phyloP scores from a whole-genome alignment of 1,140 invertebrate genomes.

The Gryon sp. region DNA sequence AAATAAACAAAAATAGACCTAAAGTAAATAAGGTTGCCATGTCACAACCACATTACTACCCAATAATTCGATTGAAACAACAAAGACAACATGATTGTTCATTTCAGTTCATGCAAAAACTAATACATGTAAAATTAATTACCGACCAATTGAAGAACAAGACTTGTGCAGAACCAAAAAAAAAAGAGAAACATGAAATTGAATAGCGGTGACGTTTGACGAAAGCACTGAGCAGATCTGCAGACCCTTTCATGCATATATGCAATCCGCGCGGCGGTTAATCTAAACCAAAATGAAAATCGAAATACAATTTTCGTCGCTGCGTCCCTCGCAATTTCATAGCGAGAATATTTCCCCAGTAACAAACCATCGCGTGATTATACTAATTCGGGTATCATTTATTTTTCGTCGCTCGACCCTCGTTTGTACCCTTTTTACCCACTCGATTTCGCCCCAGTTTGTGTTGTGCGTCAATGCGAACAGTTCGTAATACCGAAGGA shows the following conservation, averaged over 20 bases:
- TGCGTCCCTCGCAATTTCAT: conserved; percentile 67
- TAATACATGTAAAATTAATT: no score
- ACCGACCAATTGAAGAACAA: no score
- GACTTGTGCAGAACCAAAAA: no score
- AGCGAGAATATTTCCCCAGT: conserved; percentile 71
- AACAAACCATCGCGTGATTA: conserved; percentile 77
- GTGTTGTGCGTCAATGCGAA: no score
- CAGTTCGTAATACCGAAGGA: conserved; percentile 25
- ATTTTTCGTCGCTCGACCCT: conserved; percentile 76
- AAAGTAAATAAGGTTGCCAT: no score
- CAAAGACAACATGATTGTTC: no score
- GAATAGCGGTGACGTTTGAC: conserved; percentile 20
- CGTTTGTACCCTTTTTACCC: conserved; percentile 68
- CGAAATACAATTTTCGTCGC: conserved; percentile 79
- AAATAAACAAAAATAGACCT: no score
- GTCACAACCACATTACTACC: no score
- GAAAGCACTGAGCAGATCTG: conserved; percentile 15
- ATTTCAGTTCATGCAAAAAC: no score
- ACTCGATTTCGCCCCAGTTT: conserved; percentile 21
- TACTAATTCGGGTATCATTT: conserved; percentile 79
- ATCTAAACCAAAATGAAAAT: conserved; percentile 76
- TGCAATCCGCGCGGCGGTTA: conserved; percentile 43
- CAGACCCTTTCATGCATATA: conserved; percentile 32
- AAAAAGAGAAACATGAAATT: conserved; percentile 23
- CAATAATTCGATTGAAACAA: no score